Conservation (phyloP, 2,113 vertebrate genomes). For the Chloropsis hardwickii region DNA sequence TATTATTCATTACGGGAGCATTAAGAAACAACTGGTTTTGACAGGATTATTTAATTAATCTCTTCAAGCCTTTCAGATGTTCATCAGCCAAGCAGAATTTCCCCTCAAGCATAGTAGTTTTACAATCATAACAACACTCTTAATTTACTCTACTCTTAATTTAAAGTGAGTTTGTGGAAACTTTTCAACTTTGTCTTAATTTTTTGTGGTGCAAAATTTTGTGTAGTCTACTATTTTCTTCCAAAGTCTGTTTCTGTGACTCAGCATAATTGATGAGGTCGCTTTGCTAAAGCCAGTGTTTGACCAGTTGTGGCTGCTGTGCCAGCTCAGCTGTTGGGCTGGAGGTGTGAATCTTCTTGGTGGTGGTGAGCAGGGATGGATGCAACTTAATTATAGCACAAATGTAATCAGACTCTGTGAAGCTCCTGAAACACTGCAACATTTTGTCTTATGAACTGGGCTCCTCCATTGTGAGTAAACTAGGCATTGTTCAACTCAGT, state of each 20-base stretch:
- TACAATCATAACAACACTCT: background rate
- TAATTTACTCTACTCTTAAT: background rate
- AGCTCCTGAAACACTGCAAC: background rate
- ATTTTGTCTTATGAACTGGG: background rate
- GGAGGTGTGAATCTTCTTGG: background rate
- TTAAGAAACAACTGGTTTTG: slow-evolving; percentile 11
- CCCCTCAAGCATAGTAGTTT: background rate
- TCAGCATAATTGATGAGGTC: background rate
- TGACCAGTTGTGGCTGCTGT: background rate
- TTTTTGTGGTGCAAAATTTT: background rate
- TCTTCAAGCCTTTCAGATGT: background rate
- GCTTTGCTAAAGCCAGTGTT: background rate
- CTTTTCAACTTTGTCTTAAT: background rate
- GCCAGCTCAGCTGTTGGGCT: background rate
- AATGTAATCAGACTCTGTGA: background rate
- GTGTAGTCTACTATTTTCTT: background rate
- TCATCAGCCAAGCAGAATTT: background rate
- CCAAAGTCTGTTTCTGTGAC: background rate
- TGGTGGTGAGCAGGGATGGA: background rate
- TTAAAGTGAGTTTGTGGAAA: background rate
- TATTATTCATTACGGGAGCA: background rate
- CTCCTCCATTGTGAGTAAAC: background rate
- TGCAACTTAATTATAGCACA: background rate
- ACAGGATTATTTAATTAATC: slow-evolving; percentile 26
- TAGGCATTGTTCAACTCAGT: background rate